Base-by-base conservation (phyloP, 2,888 invertebrate species). In the Furcula furcula region DNA sequence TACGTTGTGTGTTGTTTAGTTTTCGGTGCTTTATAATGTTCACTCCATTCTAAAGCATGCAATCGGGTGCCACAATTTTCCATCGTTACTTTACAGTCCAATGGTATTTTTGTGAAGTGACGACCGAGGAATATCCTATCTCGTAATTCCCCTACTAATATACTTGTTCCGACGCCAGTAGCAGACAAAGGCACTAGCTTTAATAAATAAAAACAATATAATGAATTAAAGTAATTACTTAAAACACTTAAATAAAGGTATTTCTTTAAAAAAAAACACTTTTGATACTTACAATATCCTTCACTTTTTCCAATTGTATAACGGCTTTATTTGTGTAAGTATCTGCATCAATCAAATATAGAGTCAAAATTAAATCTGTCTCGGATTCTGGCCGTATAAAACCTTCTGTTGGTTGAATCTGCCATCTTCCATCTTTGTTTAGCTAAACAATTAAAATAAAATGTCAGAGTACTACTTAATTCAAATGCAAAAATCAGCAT, bases 101-200 rank as follows among this genome's bases (percentile, higher is more conserved):
- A 63, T 0, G 75, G 75, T 35, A 84, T 76, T 62, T 88, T 91
- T 49, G 93, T 93, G 55, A 94, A 92, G 58, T 93, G 86, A 2
- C 90, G 82, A 2, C 93, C 94, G 26, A 94, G 86, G 41, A 91
- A 73, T 29, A 92, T 76, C 12, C 90, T 91, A 22, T 91, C 89
- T 31, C 93, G 79, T 1, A 81, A 68, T 0, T 93, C 93, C 26
- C 92, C 90, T 7, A 92, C 90, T 13, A 91, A 55, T 40, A 94
- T 91, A 42, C 92, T 92, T 0, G 92, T 91, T 2, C 94, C 94
- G 25, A 90, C 74, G 7, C 94, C 94, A 40, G 86, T 88, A 0
- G 91, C 93, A 14, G 79, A 80, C 21, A 94, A 56, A 3, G 90
- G 84, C 9, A 88, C 74, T 23, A 77, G 42, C 84, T 85, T 44